phyloP scores from a whole-genome alignment of 2,113 vertebrate genomes.

The Bagarius yarrelli region DNA sequence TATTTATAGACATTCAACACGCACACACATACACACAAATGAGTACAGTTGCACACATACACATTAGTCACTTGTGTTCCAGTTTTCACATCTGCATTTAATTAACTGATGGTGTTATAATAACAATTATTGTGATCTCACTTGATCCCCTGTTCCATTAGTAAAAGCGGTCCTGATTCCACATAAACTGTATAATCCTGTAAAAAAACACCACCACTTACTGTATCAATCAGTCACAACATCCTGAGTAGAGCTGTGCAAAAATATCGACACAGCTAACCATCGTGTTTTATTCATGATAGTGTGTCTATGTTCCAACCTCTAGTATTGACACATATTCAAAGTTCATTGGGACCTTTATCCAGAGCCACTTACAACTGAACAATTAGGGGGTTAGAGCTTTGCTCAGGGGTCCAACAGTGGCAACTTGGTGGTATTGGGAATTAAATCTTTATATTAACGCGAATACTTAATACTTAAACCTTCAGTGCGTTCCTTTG shows the following conservation, averaged over 20 bases:
- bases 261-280: too few relatives aligned
- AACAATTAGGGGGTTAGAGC: too few relatives aligned
- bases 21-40: constrained; percentile 12
- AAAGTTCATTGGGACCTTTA: too few relatives aligned
- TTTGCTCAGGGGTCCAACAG: too few relatives aligned
- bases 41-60: not conserved
- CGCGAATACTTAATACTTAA: too few relatives aligned
- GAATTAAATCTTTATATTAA: too few relatives aligned
- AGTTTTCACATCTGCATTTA: constrained; percentile 48
- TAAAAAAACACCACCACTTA: not conserved
- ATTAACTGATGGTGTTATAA: constrained; percentile 46
- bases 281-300: too few relatives aligned
- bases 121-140: constrained; percentile 36
- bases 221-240: not conserved
- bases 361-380: too few relatives aligned
- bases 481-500: too few relatives aligned
- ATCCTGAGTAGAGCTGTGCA: not conserved
- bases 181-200: not conserved
- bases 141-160: constrained; percentile 18
- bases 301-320: too few relatives aligned
- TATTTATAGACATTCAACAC: not conserved
- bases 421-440: too few relatives aligned
- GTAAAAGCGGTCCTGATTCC: not conserved
- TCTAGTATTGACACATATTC: too few relatives aligned
- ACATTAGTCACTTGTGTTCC: constrained; percentile 1